Base-by-base conservation (phyloP, 2,888 invertebrate species). In the Agonopterix arenella region DNA sequence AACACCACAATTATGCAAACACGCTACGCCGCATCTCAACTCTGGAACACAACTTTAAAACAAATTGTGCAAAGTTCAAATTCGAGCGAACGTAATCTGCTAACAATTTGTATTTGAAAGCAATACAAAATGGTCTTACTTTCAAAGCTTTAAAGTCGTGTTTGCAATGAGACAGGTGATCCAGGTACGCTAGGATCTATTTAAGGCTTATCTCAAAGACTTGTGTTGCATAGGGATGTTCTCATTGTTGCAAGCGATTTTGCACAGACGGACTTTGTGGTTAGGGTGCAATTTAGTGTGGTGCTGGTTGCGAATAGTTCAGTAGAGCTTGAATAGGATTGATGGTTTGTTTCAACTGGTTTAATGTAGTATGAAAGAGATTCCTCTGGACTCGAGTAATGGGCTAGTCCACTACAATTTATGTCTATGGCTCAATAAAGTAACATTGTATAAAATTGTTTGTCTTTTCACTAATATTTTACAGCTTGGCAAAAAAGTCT, bases 1-100 rank as follows among this genome's bases (percentile, higher is more conserved):
- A 57, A 56, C 49, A 57, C 56, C 54, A 51, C 52, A 51, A 61
- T 60, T 59, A 57, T 57, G 54, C 57, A 56, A 60, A 62, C 57
- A 54, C 54, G 49, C 28, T 28, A 1, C 28, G 28, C 28, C 28
- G 5, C 28, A 28, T 28, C 28, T 28, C 28, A 5, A 41, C 13
- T 8, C 10, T 10, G 11, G 10, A 47, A 49, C 8, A 8, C 42
- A 41, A 45, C 51, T 49, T 10, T 51, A 51, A 46, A 11, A 8
- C 36, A 37, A 28, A 8, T 11, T 11, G 5, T 8, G 13, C 45
- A 45, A 51, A 45, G 51, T 45, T 38, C 36, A 40, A 36, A 51
- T 48, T 48, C 44, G 44, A 16, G 28, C 37, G 44, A 37, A n/a
- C 11, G 4, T 40, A 36, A 45, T 8, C 11, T 9, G 36, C 50